phyloP scores from a whole-genome alignment of 2,888 invertebrate species.

The Chrysotoxum bicinctum region DNA sequence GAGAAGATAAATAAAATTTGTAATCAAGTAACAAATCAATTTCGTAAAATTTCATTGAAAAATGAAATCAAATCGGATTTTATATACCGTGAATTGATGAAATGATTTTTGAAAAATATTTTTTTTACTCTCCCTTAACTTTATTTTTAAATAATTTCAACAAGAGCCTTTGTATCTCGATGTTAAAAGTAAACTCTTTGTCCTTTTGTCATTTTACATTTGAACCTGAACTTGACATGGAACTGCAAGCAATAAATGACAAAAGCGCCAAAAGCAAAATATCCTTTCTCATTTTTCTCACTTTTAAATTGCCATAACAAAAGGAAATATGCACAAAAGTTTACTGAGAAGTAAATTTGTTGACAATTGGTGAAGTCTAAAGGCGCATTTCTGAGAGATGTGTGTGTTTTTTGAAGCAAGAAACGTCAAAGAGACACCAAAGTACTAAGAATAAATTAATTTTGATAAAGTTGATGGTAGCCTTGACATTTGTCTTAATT shows the following conservation, averaged over 20 bases:
- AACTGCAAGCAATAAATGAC: not conserved
- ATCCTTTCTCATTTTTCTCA: not conserved
- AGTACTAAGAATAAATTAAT: too few relatives aligned
- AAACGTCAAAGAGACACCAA: too few relatives aligned
- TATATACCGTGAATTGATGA: not conserved
- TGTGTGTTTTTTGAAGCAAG: not conserved
- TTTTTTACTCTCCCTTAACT: not conserved
- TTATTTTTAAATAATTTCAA: not conserved
- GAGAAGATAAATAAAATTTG: not conserved
- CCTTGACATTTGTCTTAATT: too few relatives aligned
- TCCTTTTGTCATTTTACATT: not conserved
- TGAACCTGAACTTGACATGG: not conserved
- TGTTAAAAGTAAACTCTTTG: not conserved
- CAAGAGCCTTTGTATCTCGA: not conserved
- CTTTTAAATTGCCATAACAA: not conserved
- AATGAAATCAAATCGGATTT: not conserved
- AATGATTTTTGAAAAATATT: not conserved
- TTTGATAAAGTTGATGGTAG: too few relatives aligned
- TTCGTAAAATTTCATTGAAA: not conserved
- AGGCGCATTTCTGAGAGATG: not conserved
- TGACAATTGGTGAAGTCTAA: not conserved
- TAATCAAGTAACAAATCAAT: not conserved
- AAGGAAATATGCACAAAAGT: not conserved
- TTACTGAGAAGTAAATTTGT: not conserved
- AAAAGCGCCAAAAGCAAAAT: not conserved